Evolutionary conservation across 2,888 invertebrate genomes (phyloP), one percentile per base, ranked within the genome.

Genomic region (Rhagium mordax): DNA sequence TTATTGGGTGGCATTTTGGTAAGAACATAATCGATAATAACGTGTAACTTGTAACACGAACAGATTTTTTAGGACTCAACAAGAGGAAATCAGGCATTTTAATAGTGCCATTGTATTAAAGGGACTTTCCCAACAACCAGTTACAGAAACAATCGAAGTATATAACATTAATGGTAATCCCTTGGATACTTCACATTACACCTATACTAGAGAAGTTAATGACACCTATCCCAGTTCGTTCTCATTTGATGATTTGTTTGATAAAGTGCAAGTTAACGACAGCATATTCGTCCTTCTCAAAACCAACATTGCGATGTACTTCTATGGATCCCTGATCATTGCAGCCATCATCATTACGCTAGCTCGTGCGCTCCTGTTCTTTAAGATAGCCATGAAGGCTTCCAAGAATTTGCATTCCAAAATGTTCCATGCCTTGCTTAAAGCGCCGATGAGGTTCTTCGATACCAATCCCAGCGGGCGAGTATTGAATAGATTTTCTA

Each of bases 401-500:
- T 94, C 95, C 0, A 91, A 91, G 74, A 91, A 89, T 70, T 88
- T 96, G 0, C 96, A 97, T 87, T 92, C 93, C 81, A 88, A 88
- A 18, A 95, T 96, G 94, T 95, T 96, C 85, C 88, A 91, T 20
- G 91, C 92, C 77, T 90, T 96, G 47, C 86, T 77, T 62, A 82
- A 82, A 71, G 78, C 79, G 2, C 90, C 90, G 0, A 91, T 94
- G 88, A 85, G 90, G 69, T 97, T 97, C 86, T 97, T 96, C 84
- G 95, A 96, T 83, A 92, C 91, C 0, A 96, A 96, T 86, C 95
- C 96, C 2, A 92, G 93, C 79, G 94, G 94, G 48, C 89, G 94
- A 64, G 94, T 97, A 74, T 88, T 97, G 53, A 94, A 94, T 77
- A 78, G 96, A 76, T 96, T 96, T 83, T 93, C 96, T 0, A 96